Conservation (phyloP, 2,113 vertebrate species). For the Spea bombifrons region DNA sequence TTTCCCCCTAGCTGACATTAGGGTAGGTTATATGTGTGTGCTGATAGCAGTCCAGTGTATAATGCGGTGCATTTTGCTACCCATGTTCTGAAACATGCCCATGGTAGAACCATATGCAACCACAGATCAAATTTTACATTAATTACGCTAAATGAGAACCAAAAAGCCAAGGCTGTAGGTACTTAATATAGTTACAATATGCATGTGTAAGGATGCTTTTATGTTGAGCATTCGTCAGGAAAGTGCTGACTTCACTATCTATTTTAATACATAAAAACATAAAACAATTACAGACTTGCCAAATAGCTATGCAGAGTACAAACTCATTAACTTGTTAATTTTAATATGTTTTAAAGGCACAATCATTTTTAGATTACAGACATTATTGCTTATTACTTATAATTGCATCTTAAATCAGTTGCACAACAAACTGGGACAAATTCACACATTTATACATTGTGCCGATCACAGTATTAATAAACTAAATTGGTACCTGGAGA, state of each 20-base stretch:
- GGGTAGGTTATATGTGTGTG: no score
- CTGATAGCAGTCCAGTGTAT: no score
- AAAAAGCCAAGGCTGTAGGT: no score
- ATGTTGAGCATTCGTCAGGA: not conserved
- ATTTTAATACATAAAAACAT: not conserved
- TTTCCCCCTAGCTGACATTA: no score
- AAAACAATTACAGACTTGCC: not conserved
- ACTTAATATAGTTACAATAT: not conserved
- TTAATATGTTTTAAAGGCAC: not conserved
- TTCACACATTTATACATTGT: not conserved
- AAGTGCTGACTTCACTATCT: not conserved
- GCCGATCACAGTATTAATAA: not conserved
- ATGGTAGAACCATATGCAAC: no score
- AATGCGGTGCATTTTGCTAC: no score
- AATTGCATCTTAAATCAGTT: not conserved
- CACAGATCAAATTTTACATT: no score
- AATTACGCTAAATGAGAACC: no score
- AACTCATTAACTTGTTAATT: not conserved
- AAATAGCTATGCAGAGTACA: not conserved
- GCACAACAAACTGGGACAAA: not conserved
- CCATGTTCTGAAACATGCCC: no score
- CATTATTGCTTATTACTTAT: no score
- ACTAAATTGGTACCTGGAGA: not conserved
- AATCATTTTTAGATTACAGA: not conserved
- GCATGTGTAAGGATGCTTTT: not conserved